Conservation (phyloP, 2,113 vertebrate species). For the Pteropus alecto region DNA sequence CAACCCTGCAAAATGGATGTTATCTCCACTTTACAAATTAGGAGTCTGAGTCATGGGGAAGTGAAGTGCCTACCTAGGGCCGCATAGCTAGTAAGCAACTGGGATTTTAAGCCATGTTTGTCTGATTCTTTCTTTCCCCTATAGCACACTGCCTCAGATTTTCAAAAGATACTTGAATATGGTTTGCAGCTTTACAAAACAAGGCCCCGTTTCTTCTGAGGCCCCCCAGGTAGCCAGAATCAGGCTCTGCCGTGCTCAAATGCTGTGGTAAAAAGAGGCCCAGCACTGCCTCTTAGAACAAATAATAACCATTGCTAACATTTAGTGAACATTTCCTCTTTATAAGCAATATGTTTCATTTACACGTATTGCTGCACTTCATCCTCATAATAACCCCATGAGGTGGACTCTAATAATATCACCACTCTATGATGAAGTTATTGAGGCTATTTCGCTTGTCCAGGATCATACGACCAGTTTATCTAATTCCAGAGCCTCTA, state of each 20-base stretch:
- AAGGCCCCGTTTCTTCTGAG: background rate
- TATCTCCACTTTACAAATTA: background rate
- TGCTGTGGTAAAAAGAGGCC: background rate
- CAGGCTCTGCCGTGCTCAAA: background rate
- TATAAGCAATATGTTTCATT: background rate
- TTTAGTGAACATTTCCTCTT: background rate
- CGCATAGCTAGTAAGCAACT: background rate
- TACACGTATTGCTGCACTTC: background rate
- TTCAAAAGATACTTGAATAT: background rate
- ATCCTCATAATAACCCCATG: background rate
- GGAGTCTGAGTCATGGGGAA: background rate
- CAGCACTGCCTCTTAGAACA: background rate
- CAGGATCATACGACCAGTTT: background rate
- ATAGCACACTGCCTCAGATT: background rate
- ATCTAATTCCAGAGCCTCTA: background rate
- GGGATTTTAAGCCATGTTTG: background rate
- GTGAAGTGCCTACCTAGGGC: background rate
- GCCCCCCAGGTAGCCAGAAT: background rate
- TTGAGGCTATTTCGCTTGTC: background rate
- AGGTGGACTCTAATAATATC: background rate
- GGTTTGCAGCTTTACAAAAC: slow-evolving; percentile 7
- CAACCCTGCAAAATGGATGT: background rate
- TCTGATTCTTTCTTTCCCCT: background rate
- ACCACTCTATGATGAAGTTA: background rate
- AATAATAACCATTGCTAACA: background rate